Evolutionary conservation across 2,113 vertebrate genomes (phyloP).

Genomic region (Cariama cristata): DNA sequence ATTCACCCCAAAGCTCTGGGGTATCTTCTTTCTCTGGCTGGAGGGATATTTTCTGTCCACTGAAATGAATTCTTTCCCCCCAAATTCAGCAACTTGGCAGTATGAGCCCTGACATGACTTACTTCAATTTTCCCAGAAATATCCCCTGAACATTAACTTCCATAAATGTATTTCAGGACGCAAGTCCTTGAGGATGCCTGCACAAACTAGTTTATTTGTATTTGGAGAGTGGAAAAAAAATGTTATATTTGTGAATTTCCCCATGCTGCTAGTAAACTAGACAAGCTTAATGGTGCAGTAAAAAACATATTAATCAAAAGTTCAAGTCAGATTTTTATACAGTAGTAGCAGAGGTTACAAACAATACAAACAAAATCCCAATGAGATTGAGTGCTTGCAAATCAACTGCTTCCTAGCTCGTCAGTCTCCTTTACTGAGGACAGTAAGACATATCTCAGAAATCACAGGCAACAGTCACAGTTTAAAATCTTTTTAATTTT

Average conservation of each 20-base stretch:
- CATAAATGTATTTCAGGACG: not conserved
- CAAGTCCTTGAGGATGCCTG: constrained; percentile 10
- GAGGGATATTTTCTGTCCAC: not conserved
- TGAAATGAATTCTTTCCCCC: not conserved
- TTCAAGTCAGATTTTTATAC: constrained; percentile 10
- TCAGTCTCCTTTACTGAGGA: not conserved
- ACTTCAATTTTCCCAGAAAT: not conserved
- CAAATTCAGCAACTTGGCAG: not conserved
- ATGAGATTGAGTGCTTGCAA: not conserved
- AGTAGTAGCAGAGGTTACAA: not conserved
- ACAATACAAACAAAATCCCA: not conserved
- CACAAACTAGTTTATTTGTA: constrained; percentile 18
- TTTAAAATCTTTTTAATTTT: not conserved
- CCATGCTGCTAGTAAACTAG: constrained; percentile 18
- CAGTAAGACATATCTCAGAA: not conserved
- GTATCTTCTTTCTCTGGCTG: not conserved
- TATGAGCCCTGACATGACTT: not conserved
- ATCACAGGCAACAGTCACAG: not conserved
- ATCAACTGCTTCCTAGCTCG: not conserved
- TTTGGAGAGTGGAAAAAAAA: not conserved
- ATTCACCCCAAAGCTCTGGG: not conserved
- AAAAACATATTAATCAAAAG: constrained; percentile 54
- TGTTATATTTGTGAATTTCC: constrained; percentile 2
- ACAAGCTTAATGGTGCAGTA: constrained; percentile 37
- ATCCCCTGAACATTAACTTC: constrained; percentile 5